Conservation (phyloP, 1,140 invertebrate species). For the Hypsibius dujardini region DNA sequence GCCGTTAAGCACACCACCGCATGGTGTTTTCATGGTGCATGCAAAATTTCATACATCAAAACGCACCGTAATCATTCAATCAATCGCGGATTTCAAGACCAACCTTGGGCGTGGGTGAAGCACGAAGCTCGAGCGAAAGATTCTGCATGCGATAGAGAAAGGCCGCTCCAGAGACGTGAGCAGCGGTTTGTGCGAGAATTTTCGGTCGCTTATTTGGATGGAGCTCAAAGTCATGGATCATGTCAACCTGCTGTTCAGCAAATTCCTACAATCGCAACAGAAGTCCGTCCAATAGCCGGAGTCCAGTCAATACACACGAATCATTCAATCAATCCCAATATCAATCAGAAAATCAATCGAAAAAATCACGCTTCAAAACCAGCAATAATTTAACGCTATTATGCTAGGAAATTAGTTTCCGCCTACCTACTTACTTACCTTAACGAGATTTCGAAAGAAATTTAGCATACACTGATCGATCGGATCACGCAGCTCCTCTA, state of each 20-base stretch:
- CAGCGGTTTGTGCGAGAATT: conserved; percentile 42
- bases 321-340: background rate
- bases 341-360: conserved; percentile 12
- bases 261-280: conserved; percentile 25
- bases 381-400: background rate
- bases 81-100: too few species aligned
- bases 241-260: conserved; percentile 29
- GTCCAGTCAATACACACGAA: background rate
- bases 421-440: conserved; percentile 25
- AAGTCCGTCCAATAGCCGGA: conserved; percentile 16
- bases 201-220: conserved; percentile 35
- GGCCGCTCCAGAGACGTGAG: conserved; percentile 40
- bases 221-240: conserved; percentile 41
- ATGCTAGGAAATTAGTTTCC: conserved; percentile 19
- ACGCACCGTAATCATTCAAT: too few species aligned
- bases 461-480: conserved; percentile 37
- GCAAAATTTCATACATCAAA: too few species aligned
- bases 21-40: too few species aligned
- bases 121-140: background rate
- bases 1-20: background rate
- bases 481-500: conserved; percentile 29
- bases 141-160: conserved; percentile 36
- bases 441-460: conserved; percentile 30
- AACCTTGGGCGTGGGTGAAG: too few species aligned
- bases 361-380: background rate